Percentiles rank a stretch among this genome's conserved stretches.
These are phyloP conservation scores for Parthenolecanium corni DNA, from an alignment of 2,888 invertebrate species.

Conservation along the genomic window DNA sequence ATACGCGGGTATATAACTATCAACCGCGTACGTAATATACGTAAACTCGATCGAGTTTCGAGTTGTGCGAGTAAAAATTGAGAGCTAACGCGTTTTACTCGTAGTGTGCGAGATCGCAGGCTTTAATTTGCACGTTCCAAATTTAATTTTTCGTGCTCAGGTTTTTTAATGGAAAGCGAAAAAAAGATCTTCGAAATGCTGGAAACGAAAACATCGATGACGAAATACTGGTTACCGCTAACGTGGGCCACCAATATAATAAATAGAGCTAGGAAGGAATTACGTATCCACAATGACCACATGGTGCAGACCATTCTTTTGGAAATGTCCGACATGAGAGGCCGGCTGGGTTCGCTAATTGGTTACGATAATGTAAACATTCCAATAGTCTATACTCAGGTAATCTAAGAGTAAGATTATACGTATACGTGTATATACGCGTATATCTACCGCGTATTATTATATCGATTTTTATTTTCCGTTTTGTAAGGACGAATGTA, in stretches of 20 bases:
- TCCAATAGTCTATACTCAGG: constrained; percentile 85
- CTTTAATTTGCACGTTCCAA: too few relatives aligned
- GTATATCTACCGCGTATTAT: neutral
- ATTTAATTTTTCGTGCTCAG: constrained; percentile 41
- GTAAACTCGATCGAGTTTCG: too few relatives aligned
- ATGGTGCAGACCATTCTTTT: constrained; percentile 82
- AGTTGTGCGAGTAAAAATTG: too few relatives aligned
- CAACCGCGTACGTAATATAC: too few relatives aligned
- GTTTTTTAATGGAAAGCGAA: constrained; percentile 82
- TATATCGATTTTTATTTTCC: neutral
- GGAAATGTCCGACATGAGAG: constrained; percentile 77
- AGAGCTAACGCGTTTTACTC: too few relatives aligned
- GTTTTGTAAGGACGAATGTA: neutral
- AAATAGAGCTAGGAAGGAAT: constrained; percentile 73
- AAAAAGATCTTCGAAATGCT: constrained; percentile 81
- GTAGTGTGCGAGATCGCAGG: too few relatives aligned
- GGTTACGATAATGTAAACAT: constrained; percentile 87
- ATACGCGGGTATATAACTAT: too few relatives aligned
- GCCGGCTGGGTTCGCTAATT: constrained; percentile 69
- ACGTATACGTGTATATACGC: neutral
- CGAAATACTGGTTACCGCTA: constrained; percentile 85
- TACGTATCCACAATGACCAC: constrained; percentile 74
- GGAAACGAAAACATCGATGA: constrained; percentile 81
- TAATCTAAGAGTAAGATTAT: constrained; percentile 38
- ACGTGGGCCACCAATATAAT: constrained; percentile 89